These are phyloP conservation scores for Spisula solida DNA, from an alignment of 2,888 invertebrate genomes.

Conservation along the genomic window DNA sequence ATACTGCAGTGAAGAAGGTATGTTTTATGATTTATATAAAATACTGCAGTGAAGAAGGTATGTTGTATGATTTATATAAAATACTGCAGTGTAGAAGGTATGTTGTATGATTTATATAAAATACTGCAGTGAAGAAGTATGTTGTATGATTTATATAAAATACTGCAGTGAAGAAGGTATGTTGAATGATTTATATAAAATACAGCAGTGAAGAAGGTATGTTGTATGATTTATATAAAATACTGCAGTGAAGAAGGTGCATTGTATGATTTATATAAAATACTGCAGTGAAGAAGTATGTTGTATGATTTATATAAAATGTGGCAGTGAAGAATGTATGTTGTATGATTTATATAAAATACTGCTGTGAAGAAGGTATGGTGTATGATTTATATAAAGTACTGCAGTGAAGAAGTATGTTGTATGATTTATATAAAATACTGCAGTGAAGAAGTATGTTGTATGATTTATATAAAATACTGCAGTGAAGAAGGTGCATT, in stretches of 20 bases:
- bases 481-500: no score
- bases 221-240: no score
- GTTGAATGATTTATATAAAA: slow-evolving; percentile 50
- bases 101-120: slow-evolving; percentile 49
- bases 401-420: slow-evolving; percentile 40
- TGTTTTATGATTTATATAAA: slow-evolving; percentile 48
- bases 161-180: no score
- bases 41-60: slow-evolving; percentile 61
- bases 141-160: slow-evolving; percentile 36
- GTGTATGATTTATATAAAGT: slow-evolving; percentile 54
- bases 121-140: slow-evolving; percentile 56
- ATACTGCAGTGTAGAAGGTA: slow-evolving; percentile 61
- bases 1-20: slow-evolving; percentile 61
- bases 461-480: no score
- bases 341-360: no score
- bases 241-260: no score
- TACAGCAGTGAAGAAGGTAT: slow-evolving; percentile 62
- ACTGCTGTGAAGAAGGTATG: no score
- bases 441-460: no score
- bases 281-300: slow-evolving; percentile 37
- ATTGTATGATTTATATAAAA: slow-evolving; percentile 50
- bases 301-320: no score
- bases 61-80: slow-evolving; percentile 49
- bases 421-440: no score
- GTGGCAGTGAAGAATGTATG: no score